phyloP scores from a whole-genome alignment of 1,140 invertebrate species.

The Drosophila sucinea region DNA sequence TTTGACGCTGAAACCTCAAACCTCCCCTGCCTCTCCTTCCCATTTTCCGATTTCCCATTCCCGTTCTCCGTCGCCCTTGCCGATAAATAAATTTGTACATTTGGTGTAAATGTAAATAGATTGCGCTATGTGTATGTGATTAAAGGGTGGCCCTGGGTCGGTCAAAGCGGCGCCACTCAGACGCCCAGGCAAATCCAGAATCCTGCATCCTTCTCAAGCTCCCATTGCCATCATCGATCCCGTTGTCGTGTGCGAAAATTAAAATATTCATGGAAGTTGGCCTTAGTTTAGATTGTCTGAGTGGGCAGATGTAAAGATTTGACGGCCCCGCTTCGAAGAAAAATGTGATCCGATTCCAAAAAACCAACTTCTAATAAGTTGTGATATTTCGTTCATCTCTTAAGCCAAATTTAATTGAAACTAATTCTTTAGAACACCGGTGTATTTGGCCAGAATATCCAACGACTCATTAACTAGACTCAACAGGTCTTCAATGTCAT shows the following conservation, averaged over 20 bases:
- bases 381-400: neutral
- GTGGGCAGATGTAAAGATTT: neutral
- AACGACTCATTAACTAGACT: slow-evolving; percentile 1
- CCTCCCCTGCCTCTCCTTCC: neutral
- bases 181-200: slow-evolving; percentile 46
- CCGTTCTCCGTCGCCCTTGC: slow-evolving; percentile 27
- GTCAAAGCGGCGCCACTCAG: slow-evolving; percentile 69
- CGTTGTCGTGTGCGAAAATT: slow-evolving; percentile 49
- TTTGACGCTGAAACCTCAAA: slow-evolving; percentile 36
- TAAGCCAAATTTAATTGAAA: neutral
- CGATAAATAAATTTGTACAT: slow-evolving; percentile 81
- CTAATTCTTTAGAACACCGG: neutral
- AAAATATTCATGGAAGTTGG: slow-evolving; percentile 66
- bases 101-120: slow-evolving; percentile 82
- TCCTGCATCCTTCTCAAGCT: neutral
- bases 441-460: neutral
- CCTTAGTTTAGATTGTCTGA: neutral
- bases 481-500: slow-evolving; percentile 9
- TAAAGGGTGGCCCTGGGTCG: slow-evolving; percentile 68
- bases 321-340: neutral
- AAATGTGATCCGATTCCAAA: neutral
- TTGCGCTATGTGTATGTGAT: slow-evolving; percentile 55
- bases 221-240: slow-evolving; percentile 15
- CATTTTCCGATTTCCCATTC: neutral
- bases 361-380: neutral